Evolutionary conservation across 1,140 invertebrate species (phyloP), one percentile per base, ranked within the genome.

Genomic region (Helicoverpa zea): DNA sequence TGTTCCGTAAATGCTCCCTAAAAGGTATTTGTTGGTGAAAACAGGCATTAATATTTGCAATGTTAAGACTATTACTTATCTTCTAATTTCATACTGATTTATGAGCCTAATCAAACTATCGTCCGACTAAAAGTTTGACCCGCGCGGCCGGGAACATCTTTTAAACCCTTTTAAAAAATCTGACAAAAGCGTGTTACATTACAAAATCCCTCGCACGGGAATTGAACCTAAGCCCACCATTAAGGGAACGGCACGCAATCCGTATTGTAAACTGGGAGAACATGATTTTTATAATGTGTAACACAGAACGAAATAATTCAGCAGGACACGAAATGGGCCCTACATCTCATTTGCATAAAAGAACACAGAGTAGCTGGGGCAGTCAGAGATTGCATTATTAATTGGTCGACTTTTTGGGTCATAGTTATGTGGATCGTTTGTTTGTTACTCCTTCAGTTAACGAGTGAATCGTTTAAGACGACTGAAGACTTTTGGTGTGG

Each of bases 251-350:
- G 59, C 74, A 76, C 59, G 74, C 59, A 59, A 72, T 72, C 81
- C 64, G 49, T 72, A 58, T 83, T 74, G 61, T 79, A 63, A 66
- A 77, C 66, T 76, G 82, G 74, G 81, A 82, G 79, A 70, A 72
- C 54, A 77, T 43, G 54, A 77, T 76, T 82, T 87, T 87, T 89
- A 84, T 87, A 43, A 43, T 43, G 35, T 43, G 35, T 43, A 87
- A 82, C 84, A 82, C 83, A 52, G 49, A 56, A 63, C 18, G 72
- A 86, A 89, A 90, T 91, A 86, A 90, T 90, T 91, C 86, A 88
- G 88, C 86, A 85, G 83, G 73, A 86, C 85, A 89, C 88, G 84
- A 86, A 89, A 87, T 88, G 83, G 80, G 59, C 74, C 59, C 80
- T 84, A 59, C 83, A 81, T 80, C 83, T 82, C 80, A 86, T 88